Conservation (phyloP, 2,113 vertebrate genomes). For the Cebidichthys violaceus region DNA sequence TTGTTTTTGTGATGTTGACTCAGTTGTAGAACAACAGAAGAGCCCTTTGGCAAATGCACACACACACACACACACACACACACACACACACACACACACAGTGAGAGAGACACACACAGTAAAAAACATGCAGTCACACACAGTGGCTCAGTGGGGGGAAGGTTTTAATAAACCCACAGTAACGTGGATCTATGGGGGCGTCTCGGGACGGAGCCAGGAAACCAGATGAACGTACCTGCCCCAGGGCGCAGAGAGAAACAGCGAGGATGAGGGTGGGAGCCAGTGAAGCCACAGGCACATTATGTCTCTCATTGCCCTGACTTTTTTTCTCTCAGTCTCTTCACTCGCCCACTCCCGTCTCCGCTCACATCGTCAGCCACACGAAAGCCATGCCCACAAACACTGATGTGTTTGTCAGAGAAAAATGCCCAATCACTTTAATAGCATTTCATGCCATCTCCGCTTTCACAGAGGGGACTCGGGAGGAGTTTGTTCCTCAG, state of each 20-base stretch:
- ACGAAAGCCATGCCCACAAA: slow-evolving; percentile 63
- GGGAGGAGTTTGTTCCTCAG: slow-evolving; percentile 62
- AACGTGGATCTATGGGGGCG: slow-evolving; percentile 75
- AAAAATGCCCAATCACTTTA: slow-evolving; percentile 76
- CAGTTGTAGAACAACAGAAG: slow-evolving; percentile 57
- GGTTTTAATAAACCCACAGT: slow-evolving; percentile 81
- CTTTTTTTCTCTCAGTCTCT: slow-evolving; percentile 59
- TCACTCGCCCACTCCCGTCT: slow-evolving; percentile 62
- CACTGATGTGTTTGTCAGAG: slow-evolving; percentile 73
- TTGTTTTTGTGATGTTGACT: slow-evolving; percentile 53
- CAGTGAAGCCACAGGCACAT: slow-evolving; percentile 71
- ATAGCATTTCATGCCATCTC: slow-evolving; percentile 82
- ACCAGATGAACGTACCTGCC: slow-evolving; percentile 79
- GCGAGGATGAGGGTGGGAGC: slow-evolving; percentile 25
- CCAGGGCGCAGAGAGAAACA: slow-evolving; percentile 58
- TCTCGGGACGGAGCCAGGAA: slow-evolving; percentile 77
- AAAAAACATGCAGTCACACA: slow-evolving; percentile 54
- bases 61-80: slow-evolving; percentile 18
- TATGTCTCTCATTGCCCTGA: slow-evolving; percentile 68
- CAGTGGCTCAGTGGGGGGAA: slow-evolving; percentile 72
- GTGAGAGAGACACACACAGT: slow-evolving; percentile 24
- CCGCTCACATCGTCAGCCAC: slow-evolving; percentile 66
- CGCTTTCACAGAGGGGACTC: slow-evolving; percentile 62
- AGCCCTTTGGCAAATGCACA: slow-evolving; percentile 54
- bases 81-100: slow-evolving; percentile 47